Conservation (phyloP, 2,888 invertebrate species). For the Hanleya hanleyi region DNA sequence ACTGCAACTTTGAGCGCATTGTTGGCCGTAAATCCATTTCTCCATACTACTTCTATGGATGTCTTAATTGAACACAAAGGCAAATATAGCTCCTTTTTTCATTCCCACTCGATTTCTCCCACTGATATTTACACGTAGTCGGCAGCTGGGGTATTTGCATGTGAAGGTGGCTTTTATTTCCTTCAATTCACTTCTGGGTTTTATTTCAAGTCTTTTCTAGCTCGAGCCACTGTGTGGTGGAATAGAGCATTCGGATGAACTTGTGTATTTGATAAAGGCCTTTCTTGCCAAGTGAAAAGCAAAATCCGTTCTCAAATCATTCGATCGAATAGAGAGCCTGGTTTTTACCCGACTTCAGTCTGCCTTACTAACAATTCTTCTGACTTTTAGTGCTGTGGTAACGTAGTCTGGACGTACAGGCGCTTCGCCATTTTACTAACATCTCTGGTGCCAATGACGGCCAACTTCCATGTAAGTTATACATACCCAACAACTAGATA, state of each 20-base stretch:
- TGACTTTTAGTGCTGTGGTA: no score
- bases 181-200: neutral
- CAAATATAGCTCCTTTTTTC: constrained; percentile 10
- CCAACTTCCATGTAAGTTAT: no score
- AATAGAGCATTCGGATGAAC: neutral
- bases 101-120: constrained; percentile 5
- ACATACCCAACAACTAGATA: no score
- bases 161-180: constrained; percentile 5
- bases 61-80: constrained; percentile 11
- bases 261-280: constrained; percentile 9
- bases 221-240: neutral
- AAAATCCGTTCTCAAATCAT: constrained; percentile 38
- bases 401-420: neutral
- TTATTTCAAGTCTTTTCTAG: neutral
- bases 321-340: constrained; percentile 19
- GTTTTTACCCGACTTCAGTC: constrained; percentile 4
- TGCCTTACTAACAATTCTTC: neutral
- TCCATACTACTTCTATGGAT: neutral
- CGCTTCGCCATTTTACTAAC: no score
- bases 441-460: no score
- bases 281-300: constrained; percentile 33
- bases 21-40: neutral
- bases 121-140: constrained; percentile 1
- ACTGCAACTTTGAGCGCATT: neutral
- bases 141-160: constrained; percentile 8